Conservation (phyloP, 2,888 invertebrate genomes). For the Meloe dianella region DNA sequence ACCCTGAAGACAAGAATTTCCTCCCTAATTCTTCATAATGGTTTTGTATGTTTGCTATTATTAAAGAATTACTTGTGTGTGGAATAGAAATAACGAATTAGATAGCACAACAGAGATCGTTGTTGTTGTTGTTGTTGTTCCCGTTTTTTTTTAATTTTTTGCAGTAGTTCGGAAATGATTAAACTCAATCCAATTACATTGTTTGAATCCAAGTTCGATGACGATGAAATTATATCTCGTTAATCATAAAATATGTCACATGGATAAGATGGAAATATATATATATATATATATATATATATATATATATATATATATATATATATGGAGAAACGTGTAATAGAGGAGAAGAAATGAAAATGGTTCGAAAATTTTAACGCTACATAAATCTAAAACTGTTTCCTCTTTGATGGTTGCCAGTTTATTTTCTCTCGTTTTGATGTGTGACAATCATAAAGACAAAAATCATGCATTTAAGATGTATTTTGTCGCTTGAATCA, state of each 20-base stretch:
- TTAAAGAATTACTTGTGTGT: too few relatives aligned
- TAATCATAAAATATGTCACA: conserved; percentile 7
- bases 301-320: too few relatives aligned
- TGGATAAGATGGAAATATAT: not conserved
- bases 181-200: not conserved
- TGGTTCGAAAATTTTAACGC: not conserved
- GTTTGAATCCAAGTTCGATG: not conserved
- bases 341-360: not conserved
- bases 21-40: too few relatives aligned
- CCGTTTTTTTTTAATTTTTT: too few relatives aligned
- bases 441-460: not conserved
- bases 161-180: not conserved
- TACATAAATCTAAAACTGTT: conserved; percentile 10
- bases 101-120: too few relatives aligned
- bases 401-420: not conserved
- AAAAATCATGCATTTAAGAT: not conserved
- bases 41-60: too few relatives aligned
- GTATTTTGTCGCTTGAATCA: too few relatives aligned
- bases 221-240: not conserved
- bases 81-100: too few relatives aligned
- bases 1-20: too few relatives aligned
- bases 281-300: too few relatives aligned
- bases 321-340: not conserved
- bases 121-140: too few relatives aligned
- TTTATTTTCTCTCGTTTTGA: not conserved